Evolutionary conservation across 1,140 invertebrate genomes (phyloP).

Genomic region (Dermatophagoides farinae): DNA sequence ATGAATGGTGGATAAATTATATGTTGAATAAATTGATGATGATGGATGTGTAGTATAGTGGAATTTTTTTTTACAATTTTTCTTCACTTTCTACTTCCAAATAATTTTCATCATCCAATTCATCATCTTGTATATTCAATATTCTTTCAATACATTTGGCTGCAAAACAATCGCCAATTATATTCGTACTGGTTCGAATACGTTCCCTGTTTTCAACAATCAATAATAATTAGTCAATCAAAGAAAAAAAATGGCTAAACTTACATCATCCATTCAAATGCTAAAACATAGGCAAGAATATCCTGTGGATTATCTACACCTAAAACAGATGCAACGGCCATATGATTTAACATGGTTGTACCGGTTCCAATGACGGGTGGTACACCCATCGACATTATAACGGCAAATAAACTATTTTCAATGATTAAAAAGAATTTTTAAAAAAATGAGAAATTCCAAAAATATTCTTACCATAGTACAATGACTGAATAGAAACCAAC

Average conservation of each 20-base stretch:
- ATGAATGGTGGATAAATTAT: too few relatives aligned
- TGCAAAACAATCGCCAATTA: conserved; percentile 66
- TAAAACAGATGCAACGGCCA: conserved; percentile 11
- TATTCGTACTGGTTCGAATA: conserved; percentile 64
- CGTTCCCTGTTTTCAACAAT: conserved; percentile 41
- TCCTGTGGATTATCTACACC: conserved; percentile 15
- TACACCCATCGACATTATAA: conserved; percentile 6
- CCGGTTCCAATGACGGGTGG: conserved; percentile 1
- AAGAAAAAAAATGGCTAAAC: background rate
- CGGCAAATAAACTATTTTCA: background rate
- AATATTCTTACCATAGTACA: background rate
- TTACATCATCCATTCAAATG: conserved; percentile 17
- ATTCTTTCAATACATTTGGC: conserved; percentile 52
- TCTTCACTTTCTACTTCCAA: conserved; percentile 28
- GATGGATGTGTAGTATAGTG: too few relatives aligned
- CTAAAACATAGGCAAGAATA: conserved; percentile 12
- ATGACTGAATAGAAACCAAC: conserved; percentile 45
- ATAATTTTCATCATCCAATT: conserved; percentile 18
- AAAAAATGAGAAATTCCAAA: background rate
- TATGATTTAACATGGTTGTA: conserved; percentile 12
- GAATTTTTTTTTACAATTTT: conserved; percentile 16
- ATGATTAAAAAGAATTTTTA: background rate
- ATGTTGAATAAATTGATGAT: too few relatives aligned
- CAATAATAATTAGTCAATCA: background rate
- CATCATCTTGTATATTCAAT: background rate